Evolutionary conservation across 2,113 vertebrate species (phyloP).

Genomic region (Aphyosemion australe): DNA sequence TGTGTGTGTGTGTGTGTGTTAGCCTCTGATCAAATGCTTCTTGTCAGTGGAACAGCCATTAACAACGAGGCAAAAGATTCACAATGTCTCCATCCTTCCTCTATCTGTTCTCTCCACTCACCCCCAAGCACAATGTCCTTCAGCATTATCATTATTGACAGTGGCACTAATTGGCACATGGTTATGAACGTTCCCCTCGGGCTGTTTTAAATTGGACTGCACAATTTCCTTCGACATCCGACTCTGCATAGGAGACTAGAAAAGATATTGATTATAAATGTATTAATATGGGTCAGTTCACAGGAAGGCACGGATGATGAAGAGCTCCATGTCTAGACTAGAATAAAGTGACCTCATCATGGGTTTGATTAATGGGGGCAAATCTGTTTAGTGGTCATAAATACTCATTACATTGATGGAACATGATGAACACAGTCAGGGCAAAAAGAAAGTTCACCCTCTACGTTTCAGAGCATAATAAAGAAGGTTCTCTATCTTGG

Average conservation of each 20-base stretch:
- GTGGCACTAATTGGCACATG: conserved; percentile 75
- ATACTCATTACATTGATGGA: conserved; percentile 18
- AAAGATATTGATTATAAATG: conserved; percentile 69
- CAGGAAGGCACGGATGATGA: conserved; percentile 45
- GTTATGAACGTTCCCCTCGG: conserved; percentile 56
- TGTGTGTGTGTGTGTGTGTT: conserved; percentile 26
- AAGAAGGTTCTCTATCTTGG: too few relatives aligned
- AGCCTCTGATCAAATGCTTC: conserved; percentile 55
- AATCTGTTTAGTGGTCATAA: conserved; percentile 8
- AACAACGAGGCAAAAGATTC: conserved; percentile 60
- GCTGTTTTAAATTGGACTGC: conserved; percentile 70
- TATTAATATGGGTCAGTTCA: conserved; percentile 65
- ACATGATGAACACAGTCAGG: neutral
- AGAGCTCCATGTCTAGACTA: conserved; percentile 62
- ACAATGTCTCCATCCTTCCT: conserved; percentile 48
- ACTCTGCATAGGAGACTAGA: conserved; percentile 42
- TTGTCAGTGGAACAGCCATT: conserved; percentile 65
- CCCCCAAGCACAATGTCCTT: conserved; percentile 63
- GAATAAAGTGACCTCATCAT: conserved; percentile 48
- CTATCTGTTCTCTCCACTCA: conserved; percentile 36
- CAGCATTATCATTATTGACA: conserved; percentile 70
- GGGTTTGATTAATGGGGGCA: conserved; percentile 33
- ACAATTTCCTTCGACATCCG: conserved; percentile 61
- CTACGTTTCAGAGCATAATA: too few relatives aligned
- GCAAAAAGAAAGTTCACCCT: too few relatives aligned